phyloP scores from a whole-genome alignment of 1,140 invertebrate genomes.

The Drosophila pectinifera region DNA sequence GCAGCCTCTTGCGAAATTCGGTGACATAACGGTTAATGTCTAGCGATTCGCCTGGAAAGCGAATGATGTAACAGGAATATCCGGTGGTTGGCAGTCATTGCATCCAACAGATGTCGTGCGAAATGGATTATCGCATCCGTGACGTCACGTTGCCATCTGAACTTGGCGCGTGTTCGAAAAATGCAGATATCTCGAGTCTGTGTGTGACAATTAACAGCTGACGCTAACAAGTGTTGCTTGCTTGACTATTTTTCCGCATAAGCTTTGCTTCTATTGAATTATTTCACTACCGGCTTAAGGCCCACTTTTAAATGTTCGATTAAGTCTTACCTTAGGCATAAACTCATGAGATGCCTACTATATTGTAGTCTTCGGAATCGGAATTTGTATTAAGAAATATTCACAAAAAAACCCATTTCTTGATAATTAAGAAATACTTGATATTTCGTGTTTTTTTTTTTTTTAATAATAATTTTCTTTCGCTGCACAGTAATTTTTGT shows the following conservation, averaged over 20 bases:
- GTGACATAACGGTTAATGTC: slow-evolving; percentile 56
- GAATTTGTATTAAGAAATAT: too few species aligned
- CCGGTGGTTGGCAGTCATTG: too few species aligned
- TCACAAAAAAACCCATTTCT: too few species aligned
- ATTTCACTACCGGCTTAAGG: too few species aligned
- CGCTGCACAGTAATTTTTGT: too few species aligned
- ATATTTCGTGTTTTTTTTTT: too few species aligned
- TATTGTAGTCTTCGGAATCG: too few species aligned
- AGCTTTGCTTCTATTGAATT: neutral
- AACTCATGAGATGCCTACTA: too few species aligned
- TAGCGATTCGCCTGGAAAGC: slow-evolving; percentile 24
- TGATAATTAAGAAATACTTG: too few species aligned
- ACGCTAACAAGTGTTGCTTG: slow-evolving; percentile 1
- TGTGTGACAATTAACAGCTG: slow-evolving; percentile 29
- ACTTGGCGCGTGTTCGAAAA: slow-evolving; percentile 49
- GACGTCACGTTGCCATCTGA: slow-evolving; percentile 40
- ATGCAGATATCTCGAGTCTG: neutral
- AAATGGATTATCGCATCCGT: slow-evolving; percentile 53
- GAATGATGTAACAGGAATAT: slow-evolving; percentile 59
- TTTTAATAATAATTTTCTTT: too few species aligned
- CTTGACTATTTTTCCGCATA: neutral
- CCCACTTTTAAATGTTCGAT: too few species aligned
- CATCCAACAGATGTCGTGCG: neutral
- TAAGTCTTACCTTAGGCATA: too few species aligned
- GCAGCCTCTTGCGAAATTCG: neutral